These are phyloP conservation scores for Xiphophorus birchmanni DNA, from an alignment of 2,797 vertebrate species.

Conservation along the genomic window DNA sequence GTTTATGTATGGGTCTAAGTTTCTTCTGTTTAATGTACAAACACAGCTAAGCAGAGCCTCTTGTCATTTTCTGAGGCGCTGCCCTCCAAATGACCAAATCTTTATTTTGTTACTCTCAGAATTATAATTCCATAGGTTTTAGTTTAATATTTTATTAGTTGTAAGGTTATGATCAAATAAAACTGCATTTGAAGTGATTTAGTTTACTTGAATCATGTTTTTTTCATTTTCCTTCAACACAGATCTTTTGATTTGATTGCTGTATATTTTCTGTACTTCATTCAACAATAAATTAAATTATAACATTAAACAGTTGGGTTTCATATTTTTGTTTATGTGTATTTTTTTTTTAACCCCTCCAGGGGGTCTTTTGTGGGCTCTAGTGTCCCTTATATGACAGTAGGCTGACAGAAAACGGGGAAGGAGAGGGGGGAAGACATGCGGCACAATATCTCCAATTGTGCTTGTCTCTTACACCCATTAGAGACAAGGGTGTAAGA, in stretches of 20 bases:
- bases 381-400: too few relatives aligned
- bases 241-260: constrained; percentile 87
- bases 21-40: constrained; percentile 68
- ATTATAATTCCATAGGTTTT: constrained; percentile 76
- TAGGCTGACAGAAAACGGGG: too few relatives aligned
- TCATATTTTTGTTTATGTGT: constrained; percentile 3
- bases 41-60: constrained; percentile 67
- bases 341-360: neutral
- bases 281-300: constrained; percentile 92
- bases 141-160: constrained; percentile 82
- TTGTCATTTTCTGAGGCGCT: constrained; percentile 69
- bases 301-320: constrained; percentile 39
- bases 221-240: constrained; percentile 70
- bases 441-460: too few relatives aligned
- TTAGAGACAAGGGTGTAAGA: too few relatives aligned
- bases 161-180: constrained; percentile 81
- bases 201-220: constrained; percentile 77
- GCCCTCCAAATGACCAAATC: constrained; percentile 82
- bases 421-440: too few relatives aligned
- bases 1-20: constrained; percentile 43
- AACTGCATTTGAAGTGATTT: constrained; percentile 80
- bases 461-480: too few relatives aligned
- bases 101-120: constrained; percentile 85
- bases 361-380: too few relatives aligned
- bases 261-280: constrained; percentile 92